These are phyloP conservation scores for Acanthurus leucopareius DNA, from an alignment of 2,797 vertebrate genomes.

Conservation along the genomic window DNA sequence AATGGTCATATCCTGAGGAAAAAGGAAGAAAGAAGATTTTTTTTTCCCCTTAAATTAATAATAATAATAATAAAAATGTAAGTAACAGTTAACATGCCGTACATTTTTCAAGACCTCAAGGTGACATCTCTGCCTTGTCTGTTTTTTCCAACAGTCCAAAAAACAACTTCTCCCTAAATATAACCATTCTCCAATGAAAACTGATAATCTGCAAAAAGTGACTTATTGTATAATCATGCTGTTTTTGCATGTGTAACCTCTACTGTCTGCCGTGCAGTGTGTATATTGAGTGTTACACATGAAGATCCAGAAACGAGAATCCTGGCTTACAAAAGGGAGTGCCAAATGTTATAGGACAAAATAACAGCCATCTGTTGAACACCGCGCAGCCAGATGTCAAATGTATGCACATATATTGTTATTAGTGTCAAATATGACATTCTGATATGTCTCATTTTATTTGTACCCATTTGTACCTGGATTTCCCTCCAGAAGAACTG, in stretches of 20 bases:
- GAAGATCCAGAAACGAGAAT: background rate
- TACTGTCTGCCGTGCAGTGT: background rate
- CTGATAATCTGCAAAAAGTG: background rate
- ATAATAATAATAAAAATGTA: background rate
- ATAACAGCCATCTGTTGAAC: background rate
- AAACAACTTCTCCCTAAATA: background rate
- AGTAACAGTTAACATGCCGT: too few species aligned
- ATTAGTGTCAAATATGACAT: background rate
- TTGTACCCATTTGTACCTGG: constrained; percentile 76
- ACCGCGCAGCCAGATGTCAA: constrained; percentile 4
- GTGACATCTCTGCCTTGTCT: background rate
- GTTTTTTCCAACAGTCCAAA: background rate
- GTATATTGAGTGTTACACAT: background rate
- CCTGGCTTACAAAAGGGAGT: background rate
- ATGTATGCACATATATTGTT: background rate
- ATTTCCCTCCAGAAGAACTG: constrained; percentile 92
- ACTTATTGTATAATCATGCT: background rate
- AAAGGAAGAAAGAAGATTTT: background rate
- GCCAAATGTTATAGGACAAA: background rate
- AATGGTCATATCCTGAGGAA: constrained; percentile 87
- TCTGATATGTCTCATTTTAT: background rate
- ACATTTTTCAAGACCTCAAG: background rate
- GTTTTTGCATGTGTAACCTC: background rate
- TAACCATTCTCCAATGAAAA: background rate
- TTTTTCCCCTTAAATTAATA: background rate